Base-by-base conservation (phyloP, 2,888 invertebrate genomes). In the Cristatella mucedo region DNA sequence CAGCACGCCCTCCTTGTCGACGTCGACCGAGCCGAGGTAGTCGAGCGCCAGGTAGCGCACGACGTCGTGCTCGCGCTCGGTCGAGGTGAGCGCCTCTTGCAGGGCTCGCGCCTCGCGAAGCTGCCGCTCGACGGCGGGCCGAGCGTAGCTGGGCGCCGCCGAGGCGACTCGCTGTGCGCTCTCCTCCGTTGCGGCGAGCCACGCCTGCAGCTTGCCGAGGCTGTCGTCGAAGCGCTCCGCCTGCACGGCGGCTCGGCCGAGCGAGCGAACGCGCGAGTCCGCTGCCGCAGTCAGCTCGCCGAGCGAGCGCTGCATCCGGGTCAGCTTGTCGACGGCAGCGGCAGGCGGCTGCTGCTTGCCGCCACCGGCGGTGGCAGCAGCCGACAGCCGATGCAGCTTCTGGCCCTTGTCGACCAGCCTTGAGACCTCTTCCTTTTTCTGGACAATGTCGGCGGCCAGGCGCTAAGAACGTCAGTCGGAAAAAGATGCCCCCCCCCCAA, bases 71-170 rank as follows among this genome's bases (percentile, higher is more conserved):
- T 91, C 91, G 7, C 86, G 86, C 11, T 84, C 82, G 55, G 82
- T 82, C 63, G 86, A 84, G 79, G 86, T 82, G 1, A 89, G 78
- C 54, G 91, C 91, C 55, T 86, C 87, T 52, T 87, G 76, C 71
- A 91, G 81, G 36, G 75, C 50, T 56, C 86, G 84, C 41, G 89
- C 68, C 53, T 89, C 87, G 39, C 80, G 77, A 3, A 91, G 69
- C 59, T 86, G 85, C 51, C 80, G 80, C 57, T 85, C 85, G 13
- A 87, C 46, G 7, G 43, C 43, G 21, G 79, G 76, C 57, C 82
- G 80, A 46, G 82, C 81, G 67, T 86, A 80, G 7, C 56, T 53
- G 1, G 78, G 76, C 0, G 84, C 79, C 18, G 76, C 77, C 16
- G 87, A 69, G 46, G 76, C 74, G 40, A 79, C 76, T 11, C 89